Conservation (phyloP, 2,797 vertebrate genomes). For the Onychomys arenicola region DNA sequence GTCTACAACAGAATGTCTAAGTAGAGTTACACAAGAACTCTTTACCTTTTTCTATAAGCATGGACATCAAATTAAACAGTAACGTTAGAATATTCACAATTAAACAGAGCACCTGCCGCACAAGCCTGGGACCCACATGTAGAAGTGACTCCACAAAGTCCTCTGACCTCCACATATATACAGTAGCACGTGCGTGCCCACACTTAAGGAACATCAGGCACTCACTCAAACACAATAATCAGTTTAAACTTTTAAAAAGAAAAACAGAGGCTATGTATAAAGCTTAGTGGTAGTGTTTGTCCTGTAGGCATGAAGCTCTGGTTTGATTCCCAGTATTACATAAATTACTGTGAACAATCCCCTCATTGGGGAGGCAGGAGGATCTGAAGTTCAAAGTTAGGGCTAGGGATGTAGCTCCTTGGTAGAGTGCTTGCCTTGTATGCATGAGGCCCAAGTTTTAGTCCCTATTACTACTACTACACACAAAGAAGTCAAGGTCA, state of each 20-base stretch:
- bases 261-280: not conserved
- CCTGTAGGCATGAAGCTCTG: not conserved
- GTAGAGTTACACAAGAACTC: not conserved
- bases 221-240: too few species aligned
- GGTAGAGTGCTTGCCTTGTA: not conserved
- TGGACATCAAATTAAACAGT: not conserved
- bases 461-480: not conserved
- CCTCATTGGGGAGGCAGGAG: not conserved
- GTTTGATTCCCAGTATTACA: not conserved
- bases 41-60: not conserved
- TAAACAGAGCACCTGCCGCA: not conserved
- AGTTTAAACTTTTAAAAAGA: not conserved
- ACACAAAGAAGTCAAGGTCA: not conserved
- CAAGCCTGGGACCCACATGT: not conserved
- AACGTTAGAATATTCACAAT: not conserved
- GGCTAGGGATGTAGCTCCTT: not conserved
- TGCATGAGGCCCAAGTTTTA: not conserved
- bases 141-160: not conserved
- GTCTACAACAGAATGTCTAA: not conserved
- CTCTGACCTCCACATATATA: not conserved
- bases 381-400: not conserved
- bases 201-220: not conserved
- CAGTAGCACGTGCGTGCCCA: not conserved
- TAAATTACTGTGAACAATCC: not conserved
- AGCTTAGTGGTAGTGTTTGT: not conserved